These are phyloP conservation scores for Chrysodeixis includens DNA, from an alignment of 2,888 invertebrate genomes.

Conservation along the genomic window DNA sequence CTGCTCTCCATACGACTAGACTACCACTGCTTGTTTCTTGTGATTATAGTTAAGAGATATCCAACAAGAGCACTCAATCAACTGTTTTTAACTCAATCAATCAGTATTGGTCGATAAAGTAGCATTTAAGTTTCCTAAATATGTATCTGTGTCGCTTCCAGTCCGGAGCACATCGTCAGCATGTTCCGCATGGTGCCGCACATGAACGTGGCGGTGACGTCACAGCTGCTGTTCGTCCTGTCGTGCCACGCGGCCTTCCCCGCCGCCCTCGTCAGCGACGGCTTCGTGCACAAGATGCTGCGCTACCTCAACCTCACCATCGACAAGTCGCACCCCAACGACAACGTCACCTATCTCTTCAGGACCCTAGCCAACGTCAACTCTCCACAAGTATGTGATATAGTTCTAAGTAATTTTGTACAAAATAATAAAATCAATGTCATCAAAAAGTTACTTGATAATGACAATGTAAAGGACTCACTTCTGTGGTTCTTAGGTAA, in stretches of 20 bases:
- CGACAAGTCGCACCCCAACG: constrained; percentile 50
- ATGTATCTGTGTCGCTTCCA: constrained; percentile 57
- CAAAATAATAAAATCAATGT: constrained; percentile 51
- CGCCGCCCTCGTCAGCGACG: constrained; percentile 47
- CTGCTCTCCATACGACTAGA: too few relatives aligned
- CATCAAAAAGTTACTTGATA: constrained; percentile 61
- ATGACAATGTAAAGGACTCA: constrained; percentile 57
- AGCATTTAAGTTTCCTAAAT: too few relatives aligned
- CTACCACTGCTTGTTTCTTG: too few relatives aligned
- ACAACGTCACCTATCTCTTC: constrained; percentile 67
- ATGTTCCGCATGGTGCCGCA: constrained; percentile 61
- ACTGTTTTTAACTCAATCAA: too few relatives aligned
- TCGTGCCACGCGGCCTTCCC: constrained; percentile 75
- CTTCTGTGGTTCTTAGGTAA: constrained; percentile 80
- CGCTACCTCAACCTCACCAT: constrained; percentile 54
- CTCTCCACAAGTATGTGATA: constrained; percentile 50
- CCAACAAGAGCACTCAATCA: too few relatives aligned
- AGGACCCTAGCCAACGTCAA: constrained; percentile 75
- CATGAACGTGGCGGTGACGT: constrained; percentile 49
- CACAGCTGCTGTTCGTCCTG: constrained; percentile 71
- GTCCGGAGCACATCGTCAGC: constrained; percentile 66
- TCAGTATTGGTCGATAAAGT: too few relatives aligned
- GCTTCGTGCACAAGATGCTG: constrained; percentile 61
- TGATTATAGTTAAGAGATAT: too few relatives aligned
- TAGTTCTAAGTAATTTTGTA: constrained; percentile 62